Conservation (phyloP, 2,888 invertebrate genomes). For the Cheiracanthium punctorium region DNA sequence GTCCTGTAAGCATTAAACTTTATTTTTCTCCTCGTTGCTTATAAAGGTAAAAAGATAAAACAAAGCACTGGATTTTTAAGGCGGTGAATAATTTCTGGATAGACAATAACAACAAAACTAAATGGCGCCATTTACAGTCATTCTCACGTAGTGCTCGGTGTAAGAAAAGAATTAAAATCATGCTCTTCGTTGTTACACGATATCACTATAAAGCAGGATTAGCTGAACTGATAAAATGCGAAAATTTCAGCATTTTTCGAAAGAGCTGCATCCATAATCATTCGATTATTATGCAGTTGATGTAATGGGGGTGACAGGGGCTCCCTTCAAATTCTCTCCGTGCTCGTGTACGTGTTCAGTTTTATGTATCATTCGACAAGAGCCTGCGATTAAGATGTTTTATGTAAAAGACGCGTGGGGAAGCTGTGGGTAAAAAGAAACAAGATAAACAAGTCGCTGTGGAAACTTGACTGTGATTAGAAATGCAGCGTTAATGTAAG, state of each 20-base stretch:
- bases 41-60: neutral
- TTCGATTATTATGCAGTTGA: neutral
- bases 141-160: neutral
- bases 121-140: neutral
- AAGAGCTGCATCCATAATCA: neutral
- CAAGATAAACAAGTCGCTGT: neutral
- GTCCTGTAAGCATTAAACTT: too few species aligned
- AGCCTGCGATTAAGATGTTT: neutral
- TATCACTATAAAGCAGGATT: conserved; percentile 10
- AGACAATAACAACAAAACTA: neutral
- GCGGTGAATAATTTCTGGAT: neutral
- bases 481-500: too few species aligned
- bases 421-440: neutral
- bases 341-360: neutral
- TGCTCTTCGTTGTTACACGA: neutral
- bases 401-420: neutral
- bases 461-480: neutral
- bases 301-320: neutral
- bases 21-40: too few species aligned
- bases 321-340: neutral
- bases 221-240: neutral
- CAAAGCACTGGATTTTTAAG: neutral
- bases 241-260: neutral
- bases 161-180: neutral
- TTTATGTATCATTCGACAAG: conserved; percentile 10